Base-by-base conservation (phyloP, 2,113 vertebrate species). In the Larimichthys polyactis region DNA sequence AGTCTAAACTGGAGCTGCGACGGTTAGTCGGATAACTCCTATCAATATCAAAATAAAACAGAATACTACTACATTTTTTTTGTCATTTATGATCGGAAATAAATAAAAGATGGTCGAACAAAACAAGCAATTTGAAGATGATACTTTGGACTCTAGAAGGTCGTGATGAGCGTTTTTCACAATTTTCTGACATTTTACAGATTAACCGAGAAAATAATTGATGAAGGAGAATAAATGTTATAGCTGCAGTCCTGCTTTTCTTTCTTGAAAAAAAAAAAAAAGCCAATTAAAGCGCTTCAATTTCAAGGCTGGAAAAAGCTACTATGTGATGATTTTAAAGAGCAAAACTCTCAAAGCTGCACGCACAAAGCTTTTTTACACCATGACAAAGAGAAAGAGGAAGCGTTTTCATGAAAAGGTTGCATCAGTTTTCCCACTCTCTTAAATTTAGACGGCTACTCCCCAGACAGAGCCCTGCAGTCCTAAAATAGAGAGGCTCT, bases 401-500 rank as follows among this genome's bases (percentile, higher is more conserved):
- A 92, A 91, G 66, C 29, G 59, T 60, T 71, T 70, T 71, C 69
- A 80, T 12, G 48, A 46, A 46, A 60, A 54, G 59, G 17, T 36
- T 80, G 81, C 83, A 79, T 93, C 92, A 93, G 87, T 90, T 90
- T 91, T 91, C 87, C 92, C 85, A 91, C 79, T 93, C 85, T 71
- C 80, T 87, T 88, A 90, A 92, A 87, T 89, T 88, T 90, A 94
- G 93, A 92, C n/a, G 43, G 57, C 86, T 72, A 46, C 89, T 89
- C 82, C 82, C 84, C 94, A 93, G 92, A 92, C 91, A 79, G 70
- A 92, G 84, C 36, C 80, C 75, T 62, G 83, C 82, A 3, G 66
- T 80, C 90, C 90, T 83, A 89, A 93, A 92, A 94, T 94, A 94
- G 88, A 95, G 94, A 88, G 90, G 55, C 92, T 92, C 94, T 94